A percentile compares a stretch with the other conserved stretches of the same genome.
phyloP scores from a whole-genome alignment of 2,888 invertebrate species.

The Drosophila merina region DNA sequence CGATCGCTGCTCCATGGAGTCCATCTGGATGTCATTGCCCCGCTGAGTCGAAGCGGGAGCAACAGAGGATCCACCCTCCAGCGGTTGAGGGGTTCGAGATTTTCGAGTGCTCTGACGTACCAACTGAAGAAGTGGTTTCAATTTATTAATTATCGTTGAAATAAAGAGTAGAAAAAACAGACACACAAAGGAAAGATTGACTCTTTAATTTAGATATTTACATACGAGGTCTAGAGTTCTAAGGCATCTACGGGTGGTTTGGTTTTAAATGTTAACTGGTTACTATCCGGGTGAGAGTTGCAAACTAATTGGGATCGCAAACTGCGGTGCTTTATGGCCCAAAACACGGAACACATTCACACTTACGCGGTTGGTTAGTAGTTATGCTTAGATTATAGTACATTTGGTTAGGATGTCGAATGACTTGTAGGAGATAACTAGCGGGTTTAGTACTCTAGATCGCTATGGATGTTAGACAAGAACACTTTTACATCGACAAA shows the following conservation, averaged over 20 bases:
- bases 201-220: conserved; percentile 34
- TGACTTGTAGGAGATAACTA: conserved; percentile 23
- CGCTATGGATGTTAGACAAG: conserved; percentile 35
- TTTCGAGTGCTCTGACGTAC: conserved; percentile 78
- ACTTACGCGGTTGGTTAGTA: conserved; percentile 35
- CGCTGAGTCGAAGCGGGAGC: conserved; percentile 34
- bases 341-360: conserved; percentile 31
- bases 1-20: conserved; percentile 56
- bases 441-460: conserved; percentile 29
- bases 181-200: conserved; percentile 15
- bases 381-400: conserved; percentile 8
- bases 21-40: conserved; percentile 77
- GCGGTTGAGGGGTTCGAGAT: conserved; percentile 39
- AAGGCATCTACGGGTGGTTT: conserved; percentile 37
- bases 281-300: conserved; percentile 23
- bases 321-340: conserved; percentile 33
- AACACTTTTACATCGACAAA: conserved; percentile 39
- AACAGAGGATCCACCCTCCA: conserved; percentile 36
- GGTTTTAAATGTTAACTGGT: conserved; percentile 12
- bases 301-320: conserved; percentile 25
- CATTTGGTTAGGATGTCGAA: conserved; percentile 23
- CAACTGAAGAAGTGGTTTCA: conserved; percentile 57
- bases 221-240: conserved; percentile 32
- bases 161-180: background rate
- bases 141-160: conserved; percentile 7